Base-by-base conservation (phyloP, 2,888 invertebrate species). In the Synanthedon vespiformis region DNA sequence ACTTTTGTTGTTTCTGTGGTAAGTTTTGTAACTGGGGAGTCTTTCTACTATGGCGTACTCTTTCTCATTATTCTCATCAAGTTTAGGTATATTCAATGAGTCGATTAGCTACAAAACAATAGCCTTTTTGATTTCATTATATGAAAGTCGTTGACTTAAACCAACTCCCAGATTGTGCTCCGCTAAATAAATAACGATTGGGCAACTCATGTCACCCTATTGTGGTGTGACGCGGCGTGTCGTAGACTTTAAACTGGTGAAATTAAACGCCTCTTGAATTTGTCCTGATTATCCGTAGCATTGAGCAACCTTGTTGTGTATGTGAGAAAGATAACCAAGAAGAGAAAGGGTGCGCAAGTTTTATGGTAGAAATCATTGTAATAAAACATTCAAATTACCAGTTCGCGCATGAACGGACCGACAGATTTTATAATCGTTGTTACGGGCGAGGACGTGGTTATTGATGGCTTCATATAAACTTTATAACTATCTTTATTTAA, bases 121-220 rank as follows among this genome's bases (percentile, higher is more conserved):
- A 34, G 34, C 10, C 34, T 34, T 34, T 34, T 34, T 10, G 34
- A 34, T 34, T 34, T 2, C 34, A 34, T 34, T 10, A 34, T 34
- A 34, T 34, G 1, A 34, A n/a, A 53, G 61, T 61, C 53, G 53
- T 51, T 67, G 56, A 71, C 72, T 72, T 72, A 61, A 60, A 59
- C 67, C 72, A 60, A 60, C 60, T 57, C 57, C 59, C 54, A 63
- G 64, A 65, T 62, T 65, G 61, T 62, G 66, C 61, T 60, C 62
- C 34, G 50, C 40, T 61, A 70, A 74, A 77, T 75, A 77, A 77
- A 77, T 70, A 72, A 71, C 62, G 60, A 73, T 80, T 78, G 68
- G 57, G 75, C 67, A 80, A 80, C 63, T 61, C 64, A 61, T 69
- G 74, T 73, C 77, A 77, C 72, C 74, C 69, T 65, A 65, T 72